Evolutionary conservation across 2,113 vertebrate genomes (phyloP).

Genomic region (Cyphomyrus plagiostoma): DNA sequence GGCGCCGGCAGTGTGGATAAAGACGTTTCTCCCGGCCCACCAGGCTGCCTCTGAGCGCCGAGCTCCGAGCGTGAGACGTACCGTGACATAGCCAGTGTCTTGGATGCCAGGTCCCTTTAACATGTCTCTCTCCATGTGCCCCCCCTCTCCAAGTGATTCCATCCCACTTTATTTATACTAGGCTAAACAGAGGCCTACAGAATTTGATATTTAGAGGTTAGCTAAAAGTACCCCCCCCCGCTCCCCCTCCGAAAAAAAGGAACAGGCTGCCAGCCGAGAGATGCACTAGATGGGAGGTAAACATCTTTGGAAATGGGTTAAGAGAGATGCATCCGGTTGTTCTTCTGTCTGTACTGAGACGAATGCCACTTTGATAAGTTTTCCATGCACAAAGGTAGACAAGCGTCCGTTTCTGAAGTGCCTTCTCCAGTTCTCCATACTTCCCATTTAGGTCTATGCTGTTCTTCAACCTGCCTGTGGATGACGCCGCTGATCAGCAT

Average conservation of each 20-base stretch:
- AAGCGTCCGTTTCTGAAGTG: constrained; percentile 51
- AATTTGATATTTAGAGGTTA: not conserved
- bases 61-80: not conserved
- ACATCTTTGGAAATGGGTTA: constrained; percentile 71
- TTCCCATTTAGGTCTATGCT: constrained; percentile 22
- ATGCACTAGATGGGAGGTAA: constrained; percentile 62
- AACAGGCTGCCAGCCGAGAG: constrained; percentile 47
- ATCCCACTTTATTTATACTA: not conserved
- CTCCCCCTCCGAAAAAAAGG: constrained; percentile 22
- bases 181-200: not conserved
- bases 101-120: not conserved
- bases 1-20: not conserved
- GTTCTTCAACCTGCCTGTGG: constrained; percentile 28
- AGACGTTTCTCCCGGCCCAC: not conserved
- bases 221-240: not conserved
- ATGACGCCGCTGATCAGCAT: not conserved
- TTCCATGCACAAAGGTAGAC: constrained; percentile 63
- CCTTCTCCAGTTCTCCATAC: constrained; percentile 43
- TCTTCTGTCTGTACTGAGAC: constrained; percentile 56
- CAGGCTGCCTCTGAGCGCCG: not conserved
- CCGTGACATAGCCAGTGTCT: not conserved
- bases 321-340: constrained; percentile 64
- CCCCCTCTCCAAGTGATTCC: not conserved
- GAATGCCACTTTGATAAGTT: constrained; percentile 62
- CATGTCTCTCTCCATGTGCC: not conserved